These are phyloP conservation scores for Nannospalax galili DNA, from an alignment of 2,113 vertebrate species.

Conservation along the genomic window DNA sequence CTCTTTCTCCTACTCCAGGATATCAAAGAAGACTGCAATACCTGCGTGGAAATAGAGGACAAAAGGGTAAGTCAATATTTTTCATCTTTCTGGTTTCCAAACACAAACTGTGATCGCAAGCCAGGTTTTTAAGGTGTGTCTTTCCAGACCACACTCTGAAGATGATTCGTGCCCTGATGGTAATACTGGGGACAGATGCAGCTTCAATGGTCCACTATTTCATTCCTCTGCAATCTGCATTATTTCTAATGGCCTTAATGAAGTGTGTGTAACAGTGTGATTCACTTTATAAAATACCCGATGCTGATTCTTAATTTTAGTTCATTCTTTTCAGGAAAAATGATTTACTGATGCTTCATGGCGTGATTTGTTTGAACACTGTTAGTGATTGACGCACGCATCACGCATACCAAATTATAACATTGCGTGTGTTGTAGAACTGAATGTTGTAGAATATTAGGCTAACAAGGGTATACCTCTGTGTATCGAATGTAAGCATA, in stretches of 20 bases:
- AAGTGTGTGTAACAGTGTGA: fast-evolving
- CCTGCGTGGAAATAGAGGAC: constrained; percentile 88
- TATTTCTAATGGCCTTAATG: background rate
- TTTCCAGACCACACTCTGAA: fast-evolving
- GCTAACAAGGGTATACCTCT: background rate
- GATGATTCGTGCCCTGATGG: fast-evolving
- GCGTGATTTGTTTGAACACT: background rate
- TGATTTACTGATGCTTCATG: background rate
- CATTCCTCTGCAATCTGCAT: fast-evolving
- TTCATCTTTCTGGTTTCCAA: constrained; percentile 50
- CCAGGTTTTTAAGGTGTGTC: background rate
- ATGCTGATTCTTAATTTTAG: background rate
- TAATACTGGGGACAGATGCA: fast-evolving
- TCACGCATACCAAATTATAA: background rate
- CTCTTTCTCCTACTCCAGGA: constrained; percentile 80
- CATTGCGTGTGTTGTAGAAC: background rate
- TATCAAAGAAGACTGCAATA: constrained; percentile 86
- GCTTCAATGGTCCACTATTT: background rate
- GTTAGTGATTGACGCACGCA: background rate
- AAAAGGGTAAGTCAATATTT: constrained; percentile 86
- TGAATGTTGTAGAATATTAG: background rate
- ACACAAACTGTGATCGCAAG: constrained; percentile 33
- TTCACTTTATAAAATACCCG: background rate
- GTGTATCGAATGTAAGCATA: background rate
- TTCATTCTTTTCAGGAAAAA: background rate